phyloP scores from a whole-genome alignment of 2,888 invertebrate genomes.

The Muschampia plurimacula region DNA sequence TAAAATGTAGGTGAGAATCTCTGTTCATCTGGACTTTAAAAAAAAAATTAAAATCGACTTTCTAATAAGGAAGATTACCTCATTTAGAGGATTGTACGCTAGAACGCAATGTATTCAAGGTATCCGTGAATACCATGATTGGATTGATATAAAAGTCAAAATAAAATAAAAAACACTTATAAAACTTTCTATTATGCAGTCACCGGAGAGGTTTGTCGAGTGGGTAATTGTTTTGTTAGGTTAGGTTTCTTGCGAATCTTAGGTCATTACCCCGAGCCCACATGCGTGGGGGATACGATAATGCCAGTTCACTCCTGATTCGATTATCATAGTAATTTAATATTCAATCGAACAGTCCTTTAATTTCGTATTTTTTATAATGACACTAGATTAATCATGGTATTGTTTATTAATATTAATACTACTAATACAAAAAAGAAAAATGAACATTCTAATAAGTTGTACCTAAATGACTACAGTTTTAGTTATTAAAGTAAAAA shows the following conservation, averaged over 20 bases:
- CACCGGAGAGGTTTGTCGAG: conserved; percentile 25
- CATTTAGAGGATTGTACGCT: conserved; percentile 43
- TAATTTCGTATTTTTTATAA: not conserved
- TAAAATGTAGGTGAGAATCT: conserved; percentile 11
- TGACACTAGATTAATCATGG: too few species aligned
- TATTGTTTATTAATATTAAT: too few species aligned
- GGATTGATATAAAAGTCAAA: not conserved
- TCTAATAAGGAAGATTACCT: conserved; percentile 54
- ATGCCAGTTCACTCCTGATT: conserved; percentile 16
- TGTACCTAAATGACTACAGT: too few species aligned
- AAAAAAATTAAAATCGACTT: conserved; percentile 51
- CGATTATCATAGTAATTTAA: conserved; percentile 28
- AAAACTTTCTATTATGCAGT: conserved; percentile 19
- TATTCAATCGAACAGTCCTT: not conserved
- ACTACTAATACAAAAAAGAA: too few species aligned
- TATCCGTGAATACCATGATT: too few species aligned
- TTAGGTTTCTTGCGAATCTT: conserved; percentile 59
- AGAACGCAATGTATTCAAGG: not conserved
- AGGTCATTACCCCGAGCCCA: conserved; percentile 62
- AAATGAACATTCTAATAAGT: too few species aligned
- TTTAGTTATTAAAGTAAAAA: too few species aligned
- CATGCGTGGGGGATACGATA: conserved; percentile 58
- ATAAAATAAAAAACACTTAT: not conserved
- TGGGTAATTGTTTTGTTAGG: conserved; percentile 45
- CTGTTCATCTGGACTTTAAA: not conserved